Conservation (phyloP, 2,888 invertebrate species). For the Laspeyria flexula region DNA sequence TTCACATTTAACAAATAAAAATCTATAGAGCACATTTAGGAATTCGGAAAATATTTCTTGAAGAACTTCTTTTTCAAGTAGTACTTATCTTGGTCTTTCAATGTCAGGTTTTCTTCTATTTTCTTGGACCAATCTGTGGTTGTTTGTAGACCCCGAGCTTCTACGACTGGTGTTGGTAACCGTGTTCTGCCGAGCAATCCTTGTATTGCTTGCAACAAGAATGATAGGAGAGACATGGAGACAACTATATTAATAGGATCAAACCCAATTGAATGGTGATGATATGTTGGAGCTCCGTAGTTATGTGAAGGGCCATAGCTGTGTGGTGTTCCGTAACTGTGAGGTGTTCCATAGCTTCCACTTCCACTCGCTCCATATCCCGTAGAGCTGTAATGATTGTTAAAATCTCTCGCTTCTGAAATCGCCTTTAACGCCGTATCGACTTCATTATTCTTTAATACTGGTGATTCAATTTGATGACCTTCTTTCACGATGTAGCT, state of each 20-base stretch:
- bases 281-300: conserved; percentile 65
- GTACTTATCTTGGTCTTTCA: conserved; percentile 52
- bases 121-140: conserved; percentile 64
- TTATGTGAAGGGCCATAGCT: conserved; percentile 40
- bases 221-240: conserved; percentile 78
- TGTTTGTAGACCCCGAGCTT: conserved; percentile 64
- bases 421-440: conserved; percentile 36
- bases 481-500: conserved; percentile 35
- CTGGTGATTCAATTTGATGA: conserved; percentile 69
- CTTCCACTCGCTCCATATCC: conserved; percentile 69
- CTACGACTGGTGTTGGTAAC: conserved; percentile 72
- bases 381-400: conserved; percentile 62
- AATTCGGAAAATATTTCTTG: conserved; percentile 56
- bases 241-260: conserved; percentile 82
- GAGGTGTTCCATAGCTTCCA: conserved; percentile 59
- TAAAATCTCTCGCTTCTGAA: conserved; percentile 64
- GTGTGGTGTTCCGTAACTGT: conserved; percentile 7
- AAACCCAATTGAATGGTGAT: conserved; percentile 83
- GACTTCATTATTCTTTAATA: conserved; percentile 47
- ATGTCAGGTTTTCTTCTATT: conserved; percentile 51
- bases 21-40: neutral
- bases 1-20: too few species aligned
- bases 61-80: conserved; percentile 64
- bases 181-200: conserved; percentile 70
- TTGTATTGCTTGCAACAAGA: conserved; percentile 78